These are phyloP conservation scores for Saxicola maurus DNA, from an alignment of 2,797 vertebrate species.

Conservation along the genomic window DNA sequence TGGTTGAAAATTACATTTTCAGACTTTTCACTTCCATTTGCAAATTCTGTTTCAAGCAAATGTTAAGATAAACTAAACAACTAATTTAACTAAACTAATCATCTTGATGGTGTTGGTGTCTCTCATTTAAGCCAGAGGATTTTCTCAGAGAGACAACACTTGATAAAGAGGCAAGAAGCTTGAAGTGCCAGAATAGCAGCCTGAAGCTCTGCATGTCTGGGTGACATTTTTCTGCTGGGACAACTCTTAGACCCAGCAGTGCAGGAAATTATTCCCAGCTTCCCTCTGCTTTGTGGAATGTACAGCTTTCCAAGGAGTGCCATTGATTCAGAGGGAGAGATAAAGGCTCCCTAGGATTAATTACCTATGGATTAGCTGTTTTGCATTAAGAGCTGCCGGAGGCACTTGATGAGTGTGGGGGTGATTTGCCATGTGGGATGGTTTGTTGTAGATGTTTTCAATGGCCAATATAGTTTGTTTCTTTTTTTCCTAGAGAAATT, in stretches of 20 bases:
- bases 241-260: not conserved
- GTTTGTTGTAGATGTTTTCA: not conserved
- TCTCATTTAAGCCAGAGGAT: not conserved
- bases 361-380: not conserved
- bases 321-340: not conserved
- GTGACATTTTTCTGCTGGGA: not conserved
- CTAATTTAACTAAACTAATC: not conserved
- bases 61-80: not conserved
- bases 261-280: not conserved
- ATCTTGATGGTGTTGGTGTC: not conserved
- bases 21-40: not conserved
- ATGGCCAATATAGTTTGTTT: not conserved
- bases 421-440: not conserved
- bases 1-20: not conserved
- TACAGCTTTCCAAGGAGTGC: not conserved
- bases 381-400: not conserved
- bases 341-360: not conserved
- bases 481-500: not conserved
- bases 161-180: not conserved
- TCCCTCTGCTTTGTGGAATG: not conserved
- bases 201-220: fast-evolving
- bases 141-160: not conserved
- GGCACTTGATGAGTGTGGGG: not conserved
- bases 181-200: not conserved
- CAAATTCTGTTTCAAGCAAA: not conserved